phyloP scores from a whole-genome alignment of 2,113 vertebrate species.

The Xyliphius kryptos region DNA sequence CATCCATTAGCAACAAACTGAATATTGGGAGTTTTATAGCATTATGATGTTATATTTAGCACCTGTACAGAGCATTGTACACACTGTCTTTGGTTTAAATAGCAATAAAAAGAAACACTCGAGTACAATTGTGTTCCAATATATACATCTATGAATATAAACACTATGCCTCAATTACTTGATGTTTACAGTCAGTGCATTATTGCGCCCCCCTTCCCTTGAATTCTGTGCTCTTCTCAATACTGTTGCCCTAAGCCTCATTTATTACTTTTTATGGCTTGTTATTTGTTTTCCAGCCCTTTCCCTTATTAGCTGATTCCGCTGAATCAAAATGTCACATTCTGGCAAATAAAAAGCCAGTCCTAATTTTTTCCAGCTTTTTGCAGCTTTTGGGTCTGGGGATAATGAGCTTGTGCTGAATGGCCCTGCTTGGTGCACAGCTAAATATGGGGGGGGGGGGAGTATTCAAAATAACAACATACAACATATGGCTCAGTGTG shows the following conservation, averaged over 20 bases:
- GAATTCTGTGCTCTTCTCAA: slow-evolving; percentile 1
- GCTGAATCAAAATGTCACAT: slow-evolving; percentile 43
- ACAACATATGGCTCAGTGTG: slow-evolving; percentile 5
- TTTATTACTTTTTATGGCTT: slow-evolving; percentile 33
- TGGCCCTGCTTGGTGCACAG: slow-evolving; percentile 50
- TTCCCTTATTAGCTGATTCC: slow-evolving; percentile 42
- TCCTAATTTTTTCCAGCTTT: slow-evolving; percentile 40
- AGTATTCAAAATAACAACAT: slow-evolving; percentile 43
- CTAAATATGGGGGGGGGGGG: slow-evolving; percentile 38
- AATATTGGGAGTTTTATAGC: too few relatives aligned
- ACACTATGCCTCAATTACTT: too few relatives aligned
- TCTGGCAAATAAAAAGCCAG: slow-evolving; percentile 35
- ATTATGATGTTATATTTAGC: too few relatives aligned
- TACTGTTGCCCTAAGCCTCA: slow-evolving; percentile 9
- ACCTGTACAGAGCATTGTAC: too few relatives aligned
- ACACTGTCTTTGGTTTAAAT: too few relatives aligned
- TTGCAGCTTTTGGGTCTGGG: slow-evolving; percentile 55
- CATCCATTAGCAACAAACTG: too few relatives aligned
- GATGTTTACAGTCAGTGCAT: not conserved
- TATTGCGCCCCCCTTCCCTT: too few relatives aligned
- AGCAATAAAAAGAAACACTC: too few relatives aligned
- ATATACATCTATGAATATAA: too few relatives aligned
- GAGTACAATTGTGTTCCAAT: too few relatives aligned
- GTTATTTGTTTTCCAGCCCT: slow-evolving; percentile 35
- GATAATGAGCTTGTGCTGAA: slow-evolving; percentile 62